Evolutionary conservation across 2,888 invertebrate genomes (phyloP).

Genomic region (Trileptium ribeirensis): DNA sequence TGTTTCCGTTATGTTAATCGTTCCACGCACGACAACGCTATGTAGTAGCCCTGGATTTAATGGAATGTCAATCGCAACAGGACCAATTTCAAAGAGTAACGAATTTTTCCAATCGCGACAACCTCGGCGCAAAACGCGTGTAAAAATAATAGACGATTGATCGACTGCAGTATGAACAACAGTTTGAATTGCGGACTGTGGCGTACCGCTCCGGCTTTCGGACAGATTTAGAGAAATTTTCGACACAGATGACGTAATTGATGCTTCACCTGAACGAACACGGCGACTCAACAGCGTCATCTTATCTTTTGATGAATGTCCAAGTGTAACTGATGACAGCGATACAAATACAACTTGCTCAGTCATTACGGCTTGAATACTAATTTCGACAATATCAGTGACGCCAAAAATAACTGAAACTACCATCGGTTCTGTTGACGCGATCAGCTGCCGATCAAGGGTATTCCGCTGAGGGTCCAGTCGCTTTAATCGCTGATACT

Average conservation of each 20-base stretch:
- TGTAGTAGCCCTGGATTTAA: conserved; percentile 96
- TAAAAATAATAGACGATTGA: conserved; percentile 9
- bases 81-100: conserved; percentile 74
- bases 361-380: conserved; percentile 13
- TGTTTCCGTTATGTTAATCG: conserved; percentile 14
- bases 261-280: background rate
- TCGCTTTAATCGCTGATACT: conserved; percentile 18
- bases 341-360: conserved; percentile 5
- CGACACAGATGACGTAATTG: background rate
- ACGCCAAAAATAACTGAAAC: background rate
- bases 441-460: background rate
- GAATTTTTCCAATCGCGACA: conserved; percentile 61
- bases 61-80: conserved; percentile 86
- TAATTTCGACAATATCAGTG: conserved; percentile 2
- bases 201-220: background rate
- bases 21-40: conserved; percentile 70
- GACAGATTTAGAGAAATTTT: conserved; percentile 7
- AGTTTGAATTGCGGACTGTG: background rate
- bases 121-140: background rate
- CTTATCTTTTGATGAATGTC: conserved; percentile 16
- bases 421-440: background rate
- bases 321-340: background rate
- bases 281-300: background rate
- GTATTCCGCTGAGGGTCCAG: conserved; percentile 29
- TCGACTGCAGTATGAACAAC: conserved; percentile 15